Percentiles rank a stretch among this genome's conserved stretches.
These are phyloP conservation scores for Eulemur coronatus DNA, from an alignment of 2,797 vertebrate genomes.

Conservation along the genomic window DNA sequence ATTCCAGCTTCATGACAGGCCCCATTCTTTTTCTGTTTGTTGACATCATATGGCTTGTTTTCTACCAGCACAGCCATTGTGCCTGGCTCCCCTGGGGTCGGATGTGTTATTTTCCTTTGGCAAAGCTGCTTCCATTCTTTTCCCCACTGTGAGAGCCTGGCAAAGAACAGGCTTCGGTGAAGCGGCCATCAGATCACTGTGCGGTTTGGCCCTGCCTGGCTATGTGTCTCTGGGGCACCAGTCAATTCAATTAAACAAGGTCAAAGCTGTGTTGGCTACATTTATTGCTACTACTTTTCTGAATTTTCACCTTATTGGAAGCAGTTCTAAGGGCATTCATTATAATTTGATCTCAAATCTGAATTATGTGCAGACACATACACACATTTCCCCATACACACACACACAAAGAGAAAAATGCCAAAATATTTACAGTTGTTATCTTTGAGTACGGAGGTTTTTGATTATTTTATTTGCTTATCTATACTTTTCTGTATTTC, in stretches of 20 bases:
- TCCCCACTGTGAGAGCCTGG: conserved; percentile 7
- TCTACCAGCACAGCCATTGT: conserved; percentile 50
- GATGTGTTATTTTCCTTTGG: conserved; percentile 67
- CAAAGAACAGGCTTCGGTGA: background rate
- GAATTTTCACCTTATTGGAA: background rate
- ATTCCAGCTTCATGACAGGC: conserved; percentile 60
- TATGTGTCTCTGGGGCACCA: conserved; percentile 23
- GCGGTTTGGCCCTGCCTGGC: conserved; percentile 41
- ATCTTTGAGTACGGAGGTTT: background rate
- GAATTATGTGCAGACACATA: background rate
- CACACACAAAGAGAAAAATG: background rate
- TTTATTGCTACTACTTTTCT: background rate
- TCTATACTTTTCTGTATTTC: background rate
- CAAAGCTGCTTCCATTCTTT: conserved; percentile 43
- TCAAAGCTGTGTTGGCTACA: background rate
- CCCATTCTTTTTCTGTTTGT: conserved; percentile 68
- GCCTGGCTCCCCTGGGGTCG: background rate
- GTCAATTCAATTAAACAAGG: conserved; percentile 51
- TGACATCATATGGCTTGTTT: conserved; percentile 51
- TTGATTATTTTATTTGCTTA: background rate
- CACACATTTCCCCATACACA: rapidly evolving
- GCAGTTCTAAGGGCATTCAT: background rate
- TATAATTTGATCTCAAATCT: background rate
- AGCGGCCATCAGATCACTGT: conserved; percentile 33
- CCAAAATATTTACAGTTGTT: background rate